Evolutionary conservation across 30 jellyfish, hydroid and myxozoan species (phyloP).

Genomic region (Aurelia aurita): DNA sequence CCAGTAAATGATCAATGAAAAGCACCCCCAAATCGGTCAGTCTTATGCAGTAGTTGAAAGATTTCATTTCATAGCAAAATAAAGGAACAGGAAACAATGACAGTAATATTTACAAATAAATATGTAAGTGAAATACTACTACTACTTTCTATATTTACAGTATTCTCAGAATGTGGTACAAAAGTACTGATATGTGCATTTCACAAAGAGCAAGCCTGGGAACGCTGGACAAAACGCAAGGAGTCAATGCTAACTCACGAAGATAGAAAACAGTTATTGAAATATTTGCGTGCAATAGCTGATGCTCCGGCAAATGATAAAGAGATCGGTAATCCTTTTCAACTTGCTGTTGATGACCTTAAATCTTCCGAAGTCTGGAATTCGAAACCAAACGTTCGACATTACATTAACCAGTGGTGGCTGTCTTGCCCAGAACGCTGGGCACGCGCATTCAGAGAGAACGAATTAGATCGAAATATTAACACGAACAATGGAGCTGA

Average conservation of each 20-base stretch:
- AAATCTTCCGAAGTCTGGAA: constrained; percentile 22
- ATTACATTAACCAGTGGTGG: constrained; percentile 36
- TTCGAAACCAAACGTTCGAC: background rate
- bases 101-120: no score
- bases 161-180: constrained; percentile 3
- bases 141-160: constrained; percentile 7
- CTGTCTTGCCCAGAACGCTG: constrained; percentile 42
- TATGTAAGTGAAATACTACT: background rate
- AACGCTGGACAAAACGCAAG: constrained; percentile 46
- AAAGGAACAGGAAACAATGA: no score
- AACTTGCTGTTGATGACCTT: constrained; percentile 13
- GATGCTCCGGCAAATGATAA: constrained; percentile 11
- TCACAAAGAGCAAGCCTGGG: constrained; percentile 61
- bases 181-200: constrained; percentile 36
- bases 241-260: background rate
- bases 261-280: constrained; percentile 15
- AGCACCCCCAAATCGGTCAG: no score
- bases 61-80: no score
- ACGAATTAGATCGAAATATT: constrained; percentile 13
- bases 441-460: constrained; percentile 35
- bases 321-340: background rate
- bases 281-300: constrained; percentile 18
- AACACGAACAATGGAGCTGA: constrained; percentile 52
- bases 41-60: no score
- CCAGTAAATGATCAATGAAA: no score